Evolutionary conservation across 2,888 invertebrate genomes (phyloP), one percentile per base, ranked within the genome.

Genomic region (Hypomecis atomaria): DNA sequence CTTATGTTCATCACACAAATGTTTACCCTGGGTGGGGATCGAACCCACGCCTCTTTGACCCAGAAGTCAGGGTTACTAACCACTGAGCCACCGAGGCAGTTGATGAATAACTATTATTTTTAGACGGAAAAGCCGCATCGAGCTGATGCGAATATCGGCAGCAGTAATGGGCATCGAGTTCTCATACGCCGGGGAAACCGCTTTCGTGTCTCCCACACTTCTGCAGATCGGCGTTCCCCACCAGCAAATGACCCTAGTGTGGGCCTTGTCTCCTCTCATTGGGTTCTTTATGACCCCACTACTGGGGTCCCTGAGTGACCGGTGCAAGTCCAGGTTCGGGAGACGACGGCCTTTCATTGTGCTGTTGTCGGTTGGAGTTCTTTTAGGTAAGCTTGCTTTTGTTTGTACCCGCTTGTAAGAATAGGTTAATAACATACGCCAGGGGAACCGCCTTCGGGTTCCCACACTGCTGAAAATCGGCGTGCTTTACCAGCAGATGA

Each of bases 131-230:
- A 95, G 96, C 10, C 93, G 97, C 13, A 88, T 94, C 55, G 98
- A 98, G 84, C 88, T 99, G 73, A 95, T 98, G 71, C 94, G 97
- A 8, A 95, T 99, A 71, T 98, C 98, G 23, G 97, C 98, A 0
- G 98, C 98, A 0, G 98, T 99, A 0, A 98, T 98, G 96, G 99
- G 99, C 1, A 98, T 99, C 63, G 99, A 99, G 85, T 98, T 99
- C 88, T 98, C 99, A 0, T 99, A 99, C 82, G 98, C 99, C 0
- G 99, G 98, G 0, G 99, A 99, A 90, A 99, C 99, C 0, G 99
- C 99, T 0, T 99, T 99, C 87, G 99, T 99, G 0, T 98, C 98
- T 0, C 99, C 99, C 1, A 98, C 98, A 0, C 92, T 99, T 10
- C 94, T 99, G 4, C 97, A 98, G 90, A 97, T 99, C 71, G 98